Percentiles rank a stretch among this genome's conserved stretches.
phyloP scores from a whole-genome alignment of 2,888 invertebrate genomes.

The Drosophila kokeensis region DNA sequence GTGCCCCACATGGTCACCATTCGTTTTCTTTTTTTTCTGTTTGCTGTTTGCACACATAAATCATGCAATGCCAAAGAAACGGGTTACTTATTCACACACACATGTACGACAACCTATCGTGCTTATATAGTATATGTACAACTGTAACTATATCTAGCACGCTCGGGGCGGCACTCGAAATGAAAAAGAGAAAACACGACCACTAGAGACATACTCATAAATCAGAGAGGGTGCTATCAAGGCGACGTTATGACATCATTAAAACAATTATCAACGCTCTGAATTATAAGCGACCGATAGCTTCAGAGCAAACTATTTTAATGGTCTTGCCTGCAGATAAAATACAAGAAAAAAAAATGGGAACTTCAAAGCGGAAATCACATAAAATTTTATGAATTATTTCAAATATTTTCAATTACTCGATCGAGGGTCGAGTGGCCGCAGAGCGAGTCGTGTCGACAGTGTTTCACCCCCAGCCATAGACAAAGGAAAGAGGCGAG shows the following conservation, averaged over 20 bases:
- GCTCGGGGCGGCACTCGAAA: constrained; percentile 21
- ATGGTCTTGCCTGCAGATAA: constrained; percentile 47
- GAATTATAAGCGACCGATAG: constrained; percentile 56
- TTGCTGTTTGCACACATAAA: constrained; percentile 64
- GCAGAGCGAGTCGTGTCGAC: constrained; percentile 9
- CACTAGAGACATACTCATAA: constrained; percentile 54
- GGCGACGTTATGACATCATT: constrained; percentile 75
- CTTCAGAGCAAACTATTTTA: constrained; percentile 65
- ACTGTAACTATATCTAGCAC: constrained; percentile 26
- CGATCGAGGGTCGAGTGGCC: constrained; percentile 16
- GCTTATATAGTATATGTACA: constrained; percentile 28
- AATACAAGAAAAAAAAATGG: constrained; percentile 24
- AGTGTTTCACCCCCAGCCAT: constrained; percentile 40
- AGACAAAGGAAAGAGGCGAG: constrained; percentile 47
- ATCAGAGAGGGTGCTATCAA: constrained; percentile 68
- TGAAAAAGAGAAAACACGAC: constrained; percentile 1
- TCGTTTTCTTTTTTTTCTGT: constrained; percentile 32
- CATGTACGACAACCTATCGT: not conserved
- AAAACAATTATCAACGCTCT: constrained; percentile 73
- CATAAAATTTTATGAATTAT: constrained; percentile 81
- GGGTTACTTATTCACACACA: constrained; percentile 58
- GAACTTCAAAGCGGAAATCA: constrained; percentile 62
- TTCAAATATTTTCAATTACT: constrained; percentile 80
- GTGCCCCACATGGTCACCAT: constrained; percentile 24
- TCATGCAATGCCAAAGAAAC: constrained; percentile 70